These are phyloP conservation scores for Gadus macrocephalus DNA, from an alignment of 2,113 vertebrate species.

Conservation along the genomic window DNA sequence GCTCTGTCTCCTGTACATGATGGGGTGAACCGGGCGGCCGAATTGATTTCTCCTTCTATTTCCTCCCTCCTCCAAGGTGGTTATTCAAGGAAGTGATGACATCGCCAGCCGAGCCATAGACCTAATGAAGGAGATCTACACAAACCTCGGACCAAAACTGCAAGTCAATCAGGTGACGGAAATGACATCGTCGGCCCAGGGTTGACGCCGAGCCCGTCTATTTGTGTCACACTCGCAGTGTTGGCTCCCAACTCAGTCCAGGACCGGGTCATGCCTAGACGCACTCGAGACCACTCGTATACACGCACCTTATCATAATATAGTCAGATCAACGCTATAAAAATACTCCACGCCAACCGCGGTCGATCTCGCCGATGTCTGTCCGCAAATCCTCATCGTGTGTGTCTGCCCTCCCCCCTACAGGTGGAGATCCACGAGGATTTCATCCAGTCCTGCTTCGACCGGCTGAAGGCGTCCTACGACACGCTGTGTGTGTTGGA, in stretches of 20 bases:
- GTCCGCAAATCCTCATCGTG: not conserved
- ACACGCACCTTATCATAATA: too few species aligned
- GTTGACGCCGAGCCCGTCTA: too few species aligned
- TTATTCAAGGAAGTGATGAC: slow-evolving; percentile 98
- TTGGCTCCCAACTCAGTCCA: too few species aligned
- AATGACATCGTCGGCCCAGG: not conserved
- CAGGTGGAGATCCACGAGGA: slow-evolving; percentile 99
- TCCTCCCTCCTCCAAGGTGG: slow-evolving; percentile 74
- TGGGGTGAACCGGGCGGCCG: too few species aligned
- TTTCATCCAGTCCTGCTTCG: slow-evolving; percentile 98
- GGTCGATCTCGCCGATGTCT: too few species aligned
- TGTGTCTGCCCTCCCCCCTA: not conserved
- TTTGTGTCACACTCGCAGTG: too few species aligned
- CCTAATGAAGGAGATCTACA: slow-evolving; percentile 98
- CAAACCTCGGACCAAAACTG: slow-evolving; percentile 96
- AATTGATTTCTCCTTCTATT: not conserved
- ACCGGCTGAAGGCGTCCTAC: slow-evolving; percentile 97
- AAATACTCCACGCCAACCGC: too few species aligned
- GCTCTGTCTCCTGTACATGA: too few species aligned
- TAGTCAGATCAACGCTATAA: too few species aligned
- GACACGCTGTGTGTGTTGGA: slow-evolving; percentile 97
- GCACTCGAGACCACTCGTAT: too few species aligned
- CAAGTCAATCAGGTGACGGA: slow-evolving; percentile 96
- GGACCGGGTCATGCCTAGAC: too few species aligned
- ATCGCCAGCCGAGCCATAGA: slow-evolving; percentile 97